A percentile compares a stretch with the other conserved stretches of the same genome.
Conservation (phyloP, 2,888 invertebrate species). For the Andrena trimmerana region DNA sequence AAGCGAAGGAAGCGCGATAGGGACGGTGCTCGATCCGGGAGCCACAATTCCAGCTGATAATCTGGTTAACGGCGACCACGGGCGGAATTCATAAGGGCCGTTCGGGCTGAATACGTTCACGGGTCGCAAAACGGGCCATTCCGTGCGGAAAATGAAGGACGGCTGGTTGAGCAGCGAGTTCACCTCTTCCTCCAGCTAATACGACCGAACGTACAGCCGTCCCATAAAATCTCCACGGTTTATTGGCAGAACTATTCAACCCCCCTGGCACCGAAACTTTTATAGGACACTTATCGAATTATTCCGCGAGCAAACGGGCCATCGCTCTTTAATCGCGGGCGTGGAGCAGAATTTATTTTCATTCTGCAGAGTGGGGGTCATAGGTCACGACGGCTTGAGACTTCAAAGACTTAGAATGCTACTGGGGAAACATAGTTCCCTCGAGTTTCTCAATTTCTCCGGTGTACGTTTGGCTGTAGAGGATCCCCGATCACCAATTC, state of each 20-base stretch:
- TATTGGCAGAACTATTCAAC: constrained; percentile 12
- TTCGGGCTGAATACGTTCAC: neutral
- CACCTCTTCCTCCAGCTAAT: constrained; percentile 1
- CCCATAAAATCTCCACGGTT: constrained; percentile 27
- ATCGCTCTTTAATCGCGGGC: neutral
- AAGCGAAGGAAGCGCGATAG: neutral
- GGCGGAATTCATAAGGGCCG: constrained; percentile 17
- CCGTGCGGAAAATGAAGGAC: constrained; percentile 6
- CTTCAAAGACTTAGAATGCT: no score
- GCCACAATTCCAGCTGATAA: constrained; percentile 22
- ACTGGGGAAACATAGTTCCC: no score
- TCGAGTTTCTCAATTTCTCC: neutral
- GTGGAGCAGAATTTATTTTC: neutral
- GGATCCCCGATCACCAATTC: neutral
- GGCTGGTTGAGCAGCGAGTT: neutral
- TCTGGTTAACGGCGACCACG: constrained; percentile 15
- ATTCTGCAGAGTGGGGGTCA: neutral
- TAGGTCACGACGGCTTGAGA: neutral
- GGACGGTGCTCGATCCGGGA: neutral
- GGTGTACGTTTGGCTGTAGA: neutral
- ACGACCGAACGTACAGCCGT: constrained; percentile 8
- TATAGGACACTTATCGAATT: constrained; percentile 16
- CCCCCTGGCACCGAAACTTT: neutral
- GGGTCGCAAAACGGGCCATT: constrained; percentile 20
- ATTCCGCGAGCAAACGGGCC: neutral